Percentiles rank a stretch among this genome's conserved stretches.
Conservation (phyloP, 2,797 vertebrate species). For the Parambassis ranga region DNA sequence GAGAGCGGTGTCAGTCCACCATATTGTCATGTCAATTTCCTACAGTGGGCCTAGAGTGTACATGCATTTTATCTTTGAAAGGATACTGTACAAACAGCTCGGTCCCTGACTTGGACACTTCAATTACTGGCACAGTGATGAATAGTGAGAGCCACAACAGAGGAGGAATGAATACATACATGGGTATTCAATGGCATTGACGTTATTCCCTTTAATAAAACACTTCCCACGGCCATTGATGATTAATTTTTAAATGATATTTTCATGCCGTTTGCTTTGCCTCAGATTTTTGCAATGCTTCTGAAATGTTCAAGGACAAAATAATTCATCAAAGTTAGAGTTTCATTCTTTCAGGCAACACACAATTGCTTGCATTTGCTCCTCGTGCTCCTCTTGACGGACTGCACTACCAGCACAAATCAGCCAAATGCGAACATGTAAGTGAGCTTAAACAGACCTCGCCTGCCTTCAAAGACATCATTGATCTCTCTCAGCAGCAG, state of each 20-base stretch:
- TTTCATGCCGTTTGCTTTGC: background rate
- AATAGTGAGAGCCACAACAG: conserved; percentile 1
- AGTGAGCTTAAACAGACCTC: conserved; percentile 80
- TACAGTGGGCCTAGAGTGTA: too few relatives aligned
- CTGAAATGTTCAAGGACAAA: conserved; percentile 19
- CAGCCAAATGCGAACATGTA: background rate
- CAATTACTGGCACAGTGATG: background rate
- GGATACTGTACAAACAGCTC: background rate
- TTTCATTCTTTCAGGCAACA: conserved; percentile 13
- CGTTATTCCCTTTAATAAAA: conserved; percentile 14
- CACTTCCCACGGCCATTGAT: conserved; percentile 9
- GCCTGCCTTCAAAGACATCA: conserved; percentile 92
- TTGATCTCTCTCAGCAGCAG: conserved; percentile 91
- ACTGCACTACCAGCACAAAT: background rate
- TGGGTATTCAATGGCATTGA: conserved; percentile 20
- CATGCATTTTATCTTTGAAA: background rate
- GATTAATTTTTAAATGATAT: conserved; percentile 23
- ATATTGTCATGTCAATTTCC: too few relatives aligned
- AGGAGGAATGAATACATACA: conserved; percentile 30
- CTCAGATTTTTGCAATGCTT: background rate
- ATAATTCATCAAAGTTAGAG: conserved; percentile 20
- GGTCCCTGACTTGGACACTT: conserved; percentile 12
- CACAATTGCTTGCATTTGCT: background rate
- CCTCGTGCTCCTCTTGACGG: background rate
- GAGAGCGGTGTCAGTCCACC: too few relatives aligned